Evolutionary conservation across 2,797 vertebrate species (phyloP).

Genomic region (Sciaenops ocellatus): DNA sequence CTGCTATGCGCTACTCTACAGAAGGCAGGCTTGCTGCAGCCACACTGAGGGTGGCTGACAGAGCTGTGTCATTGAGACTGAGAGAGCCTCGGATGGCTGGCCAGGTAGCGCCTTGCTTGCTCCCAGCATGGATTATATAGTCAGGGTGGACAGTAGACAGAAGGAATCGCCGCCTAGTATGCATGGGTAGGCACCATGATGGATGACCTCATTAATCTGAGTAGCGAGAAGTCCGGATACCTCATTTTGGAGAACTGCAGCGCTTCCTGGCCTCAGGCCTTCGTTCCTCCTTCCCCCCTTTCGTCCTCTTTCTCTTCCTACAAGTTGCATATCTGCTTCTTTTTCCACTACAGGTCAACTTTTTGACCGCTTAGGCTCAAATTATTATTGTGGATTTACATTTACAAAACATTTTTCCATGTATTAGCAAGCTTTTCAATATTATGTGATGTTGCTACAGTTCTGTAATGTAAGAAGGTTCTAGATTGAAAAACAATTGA

Average conservation of each 20-base stretch:
- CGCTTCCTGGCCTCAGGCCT: constrained; percentile 62
- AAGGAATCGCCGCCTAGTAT: constrained; percentile 25
- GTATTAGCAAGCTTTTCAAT: constrained; percentile 1
- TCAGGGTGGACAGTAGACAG: constrained; percentile 39
- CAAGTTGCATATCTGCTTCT: constrained; percentile 8
- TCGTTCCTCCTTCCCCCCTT: constrained; percentile 34
- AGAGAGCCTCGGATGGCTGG: constrained; percentile 29
- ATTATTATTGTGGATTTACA: background rate
- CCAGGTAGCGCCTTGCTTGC: constrained; percentile 19
- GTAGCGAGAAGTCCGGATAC: constrained; percentile 53
- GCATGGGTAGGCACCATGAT: constrained; percentile 46
- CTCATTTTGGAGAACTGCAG: constrained; percentile 56
- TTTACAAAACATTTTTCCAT: background rate
- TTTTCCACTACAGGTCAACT: background rate
- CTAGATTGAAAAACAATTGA: background rate
- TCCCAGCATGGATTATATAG: constrained; percentile 12
- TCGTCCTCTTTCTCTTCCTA: constrained; percentile 36
- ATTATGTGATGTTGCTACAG: background rate
- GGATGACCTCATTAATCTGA: constrained; percentile 74
- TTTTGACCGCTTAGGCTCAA: constrained; percentile 2
- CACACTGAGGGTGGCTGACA: constrained; percentile 43
- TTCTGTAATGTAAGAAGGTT: background rate
- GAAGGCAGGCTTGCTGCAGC: constrained; percentile 42
- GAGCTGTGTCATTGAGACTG: constrained; percentile 51
- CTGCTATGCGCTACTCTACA: constrained; percentile 45